Percentiles rank a stretch among this genome's conserved stretches.
Evolutionary conservation across 2,113 vertebrate genomes (phyloP).

Genomic region (Microcebus tavaratra): DNA sequence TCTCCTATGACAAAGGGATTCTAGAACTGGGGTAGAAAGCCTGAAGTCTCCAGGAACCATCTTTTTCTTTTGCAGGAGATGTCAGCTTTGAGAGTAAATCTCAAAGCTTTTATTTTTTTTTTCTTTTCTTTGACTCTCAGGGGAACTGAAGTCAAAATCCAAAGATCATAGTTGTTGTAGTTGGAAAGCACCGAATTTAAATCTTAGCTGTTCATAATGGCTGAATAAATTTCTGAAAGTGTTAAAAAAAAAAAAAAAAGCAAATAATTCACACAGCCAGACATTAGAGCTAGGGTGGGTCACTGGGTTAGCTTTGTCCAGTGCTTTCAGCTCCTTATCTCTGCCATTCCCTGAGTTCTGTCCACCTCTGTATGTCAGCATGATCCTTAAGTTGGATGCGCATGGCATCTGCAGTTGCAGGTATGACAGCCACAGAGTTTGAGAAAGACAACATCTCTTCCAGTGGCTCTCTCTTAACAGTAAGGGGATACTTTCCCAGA

Average conservation of each 20-base stretch:
- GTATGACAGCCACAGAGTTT: neutral
- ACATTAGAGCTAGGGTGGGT: neutral
- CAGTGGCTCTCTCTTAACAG: neutral
- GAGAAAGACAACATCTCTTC: neutral
- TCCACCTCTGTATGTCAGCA: neutral
- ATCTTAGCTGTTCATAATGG: neutral
- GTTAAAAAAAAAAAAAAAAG: neutral
- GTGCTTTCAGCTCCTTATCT: neutral
- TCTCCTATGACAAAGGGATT: neutral
- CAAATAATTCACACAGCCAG: neutral
- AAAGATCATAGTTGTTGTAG: neutral
- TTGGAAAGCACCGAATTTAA: neutral
- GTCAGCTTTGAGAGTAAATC: neutral
- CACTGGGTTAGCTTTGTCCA: neutral
- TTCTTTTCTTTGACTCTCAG: neutral
- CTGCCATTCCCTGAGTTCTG: neutral
- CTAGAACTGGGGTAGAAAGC: neutral
- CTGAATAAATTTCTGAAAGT: constrained; percentile 16
- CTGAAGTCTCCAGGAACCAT: no score
- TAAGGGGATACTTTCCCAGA: neutral
- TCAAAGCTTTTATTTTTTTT: neutral
- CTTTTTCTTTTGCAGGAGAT: neutral
- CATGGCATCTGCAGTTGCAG: neutral
- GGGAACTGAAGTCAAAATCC: neutral
- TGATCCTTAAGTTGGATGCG: neutral